Evolutionary conservation across 1,140 invertebrate genomes (phyloP).

Genomic region (Heliconius hewitsoni): DNA sequence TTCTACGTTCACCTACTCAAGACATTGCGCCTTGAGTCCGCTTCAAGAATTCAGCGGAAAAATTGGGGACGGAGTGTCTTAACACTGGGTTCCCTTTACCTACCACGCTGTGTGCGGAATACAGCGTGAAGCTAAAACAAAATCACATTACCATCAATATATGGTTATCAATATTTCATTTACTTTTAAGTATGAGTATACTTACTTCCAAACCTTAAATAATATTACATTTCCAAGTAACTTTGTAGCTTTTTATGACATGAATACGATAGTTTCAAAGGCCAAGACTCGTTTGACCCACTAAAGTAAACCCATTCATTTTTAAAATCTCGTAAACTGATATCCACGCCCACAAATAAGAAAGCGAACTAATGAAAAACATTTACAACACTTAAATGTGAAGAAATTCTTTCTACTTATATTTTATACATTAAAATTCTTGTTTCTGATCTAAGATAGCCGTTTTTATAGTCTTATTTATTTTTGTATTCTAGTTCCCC

Average conservation of each 20-base stretch:
- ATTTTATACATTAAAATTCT: background rate
- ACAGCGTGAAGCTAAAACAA: too few relatives aligned
- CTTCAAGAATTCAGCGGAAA: too few relatives aligned
- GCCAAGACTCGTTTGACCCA: conserved; percentile 27
- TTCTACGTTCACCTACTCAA: too few relatives aligned
- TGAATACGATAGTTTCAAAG: conserved; percentile 24
- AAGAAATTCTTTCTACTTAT: background rate
- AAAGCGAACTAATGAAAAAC: conserved; percentile 24
- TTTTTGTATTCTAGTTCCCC: background rate
- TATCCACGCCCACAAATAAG: conserved; percentile 27
- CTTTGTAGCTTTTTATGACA: conserved; percentile 33
- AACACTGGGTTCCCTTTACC: too few relatives aligned
- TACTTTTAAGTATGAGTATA: background rate
- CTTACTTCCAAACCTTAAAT: background rate
- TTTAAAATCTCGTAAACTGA: conserved; percentile 35
- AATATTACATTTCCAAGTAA: conserved; percentile 22
- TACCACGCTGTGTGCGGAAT: too few relatives aligned
- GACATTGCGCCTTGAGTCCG: too few relatives aligned
- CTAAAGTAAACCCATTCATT: conserved; percentile 33
- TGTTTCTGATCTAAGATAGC: background rate
- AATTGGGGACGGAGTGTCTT: too few relatives aligned
- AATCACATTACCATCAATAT: too few relatives aligned
- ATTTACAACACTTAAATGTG: conserved; percentile 5
- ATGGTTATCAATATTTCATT: background rate
- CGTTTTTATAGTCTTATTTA: background rate